Evolutionary conservation across 92 coral and sea anemone genomes (phyloP), one percentile per base, ranked within the genome.

Genomic region (Pocillopora meandrina): DNA sequence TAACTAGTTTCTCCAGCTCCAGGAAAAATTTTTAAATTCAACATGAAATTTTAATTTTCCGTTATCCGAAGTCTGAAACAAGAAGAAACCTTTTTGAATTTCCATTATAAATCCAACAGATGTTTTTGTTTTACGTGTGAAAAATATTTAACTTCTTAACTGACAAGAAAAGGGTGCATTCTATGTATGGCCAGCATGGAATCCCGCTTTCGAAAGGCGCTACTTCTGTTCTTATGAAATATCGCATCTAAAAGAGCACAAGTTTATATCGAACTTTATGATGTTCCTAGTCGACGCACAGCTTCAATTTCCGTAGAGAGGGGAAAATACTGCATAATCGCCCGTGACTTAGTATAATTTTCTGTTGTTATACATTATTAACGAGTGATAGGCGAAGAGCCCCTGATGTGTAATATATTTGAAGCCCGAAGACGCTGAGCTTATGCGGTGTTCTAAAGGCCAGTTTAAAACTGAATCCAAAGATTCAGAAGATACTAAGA

Each of bases 101-200:
- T 21, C 8, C 9, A 16, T 66, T 23, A 52, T 66, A 3, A 31
- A 17, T 55, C 19, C 74, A 55, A 79, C 74, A 79, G 74, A 65
- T 79, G 83, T 55, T 79, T 79, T 79, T 65, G 34, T 79, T 19
- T 55, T 56, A 66, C 56, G 83, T 17, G 64, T 79, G 83, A 66
- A 79, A 79, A 56, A 23, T 67, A 67, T 42, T 79, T 79, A 63
- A 55, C 75, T 65, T 79, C 61, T 74, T 20, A 64, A 49, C 83
- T 79, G 49, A 52, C 9, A 26, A 26, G n/a, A 20, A 11, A 23
- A 55, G 35, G 16, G 60, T 65, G 20, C 49, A 42, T 42, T 42
- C 52, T 7, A 42, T 42, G 31, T 26, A 42, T 7, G 5, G 8
- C 52, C 52, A 42, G 52, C 52, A 42, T 55, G 57, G 42, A 65